These are phyloP conservation scores for Torymus texanus DNA, from an alignment of 2,888 invertebrate species.

Conservation along the genomic window DNA sequence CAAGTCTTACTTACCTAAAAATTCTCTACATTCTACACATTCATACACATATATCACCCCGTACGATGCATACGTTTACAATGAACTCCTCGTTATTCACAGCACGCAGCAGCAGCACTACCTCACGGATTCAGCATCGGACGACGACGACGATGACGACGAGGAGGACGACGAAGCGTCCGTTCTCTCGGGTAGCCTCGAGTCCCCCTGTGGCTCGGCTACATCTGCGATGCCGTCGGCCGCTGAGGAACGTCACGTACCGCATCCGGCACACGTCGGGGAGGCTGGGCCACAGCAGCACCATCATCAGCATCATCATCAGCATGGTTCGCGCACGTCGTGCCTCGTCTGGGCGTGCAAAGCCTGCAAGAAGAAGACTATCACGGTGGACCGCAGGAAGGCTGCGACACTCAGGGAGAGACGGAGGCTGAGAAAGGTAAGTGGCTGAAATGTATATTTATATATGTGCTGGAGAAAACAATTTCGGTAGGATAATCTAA, in stretches of 20 bases:
- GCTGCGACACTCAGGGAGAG: conserved; percentile 97
- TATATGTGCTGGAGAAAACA: no score
- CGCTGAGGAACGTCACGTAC: conserved; percentile 66
- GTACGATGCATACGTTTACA: no score
- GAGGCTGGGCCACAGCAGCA: no score
- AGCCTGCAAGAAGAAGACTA: conserved; percentile 96
- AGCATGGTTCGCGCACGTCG: conserved; percentile 82
- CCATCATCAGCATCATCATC: not conserved
- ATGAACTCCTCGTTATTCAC: no score
- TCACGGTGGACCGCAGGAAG: conserved; percentile 95
- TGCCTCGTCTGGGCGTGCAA: conserved; percentile 98
- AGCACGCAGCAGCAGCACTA: conserved; percentile 63
- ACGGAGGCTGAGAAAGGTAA: conserved; percentile 92
- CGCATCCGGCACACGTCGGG: conserved; percentile 67
- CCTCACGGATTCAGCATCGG: conserved; percentile 70
- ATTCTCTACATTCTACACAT: no score
- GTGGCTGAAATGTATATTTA: not conserved
- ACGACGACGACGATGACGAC: conserved; percentile 62
- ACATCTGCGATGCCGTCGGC: not conserved
- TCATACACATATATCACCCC: no score
- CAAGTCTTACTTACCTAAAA: no score
- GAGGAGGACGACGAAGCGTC: conserved; percentile 69
- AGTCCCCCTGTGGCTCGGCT: no score
- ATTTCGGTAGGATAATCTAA: no score
- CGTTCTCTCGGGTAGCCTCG: conserved; percentile 63